phyloP scores from a whole-genome alignment of 2,797 vertebrate species.

The Megaceryle alcyon region DNA sequence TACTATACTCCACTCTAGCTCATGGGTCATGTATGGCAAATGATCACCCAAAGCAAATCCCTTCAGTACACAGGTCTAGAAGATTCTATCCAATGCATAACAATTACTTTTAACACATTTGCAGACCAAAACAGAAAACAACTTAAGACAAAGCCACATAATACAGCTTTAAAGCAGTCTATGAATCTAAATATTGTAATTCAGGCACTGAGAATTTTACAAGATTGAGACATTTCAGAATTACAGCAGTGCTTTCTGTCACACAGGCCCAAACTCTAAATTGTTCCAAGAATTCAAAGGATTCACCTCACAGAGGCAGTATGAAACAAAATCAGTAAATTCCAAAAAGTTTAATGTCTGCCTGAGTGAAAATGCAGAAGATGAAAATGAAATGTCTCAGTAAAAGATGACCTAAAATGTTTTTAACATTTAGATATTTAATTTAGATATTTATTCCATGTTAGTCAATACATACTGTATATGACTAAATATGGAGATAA shows the following conservation, averaged over 20 bases:
- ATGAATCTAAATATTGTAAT: not conserved
- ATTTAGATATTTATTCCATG: not conserved
- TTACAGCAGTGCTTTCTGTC: not conserved
- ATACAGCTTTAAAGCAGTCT: not conserved
- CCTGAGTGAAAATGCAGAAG: not conserved
- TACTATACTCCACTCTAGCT: not conserved
- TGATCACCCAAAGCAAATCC: not conserved
- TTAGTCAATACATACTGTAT: not conserved
- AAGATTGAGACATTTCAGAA: not conserved
- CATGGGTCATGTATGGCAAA: not conserved
- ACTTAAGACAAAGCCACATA: not conserved
- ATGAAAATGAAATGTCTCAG: not conserved
- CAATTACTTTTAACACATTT: not conserved
- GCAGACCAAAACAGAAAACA: not conserved
- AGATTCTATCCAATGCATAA: not conserved
- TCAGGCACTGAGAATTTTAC: not conserved
- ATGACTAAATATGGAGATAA: not conserved
- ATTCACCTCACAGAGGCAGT: not conserved
- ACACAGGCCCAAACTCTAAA: not conserved
- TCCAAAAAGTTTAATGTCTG: not conserved
- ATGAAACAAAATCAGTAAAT: constrained; percentile 16
- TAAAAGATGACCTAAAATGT: not conserved
- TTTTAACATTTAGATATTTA: not conserved
- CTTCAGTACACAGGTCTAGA: not conserved
- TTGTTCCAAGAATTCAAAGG: not conserved